phyloP scores from a whole-genome alignment of 2,797 vertebrate genomes.

The Danio kyathit region DNA sequence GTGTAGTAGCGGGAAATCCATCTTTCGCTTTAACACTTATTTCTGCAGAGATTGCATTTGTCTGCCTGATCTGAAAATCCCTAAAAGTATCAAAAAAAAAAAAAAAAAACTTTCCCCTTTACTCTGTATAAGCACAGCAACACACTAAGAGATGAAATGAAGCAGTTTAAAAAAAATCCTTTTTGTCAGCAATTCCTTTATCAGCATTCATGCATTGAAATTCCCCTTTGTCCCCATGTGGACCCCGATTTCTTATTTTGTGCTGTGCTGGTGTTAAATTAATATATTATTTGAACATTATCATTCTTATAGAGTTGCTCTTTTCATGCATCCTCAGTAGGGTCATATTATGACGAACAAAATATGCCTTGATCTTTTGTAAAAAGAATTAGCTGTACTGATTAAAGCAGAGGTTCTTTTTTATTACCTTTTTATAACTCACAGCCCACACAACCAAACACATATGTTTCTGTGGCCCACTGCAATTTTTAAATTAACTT shows the following conservation, averaged over 20 bases:
- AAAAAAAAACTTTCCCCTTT: not conserved
- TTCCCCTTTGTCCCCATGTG: not conserved
- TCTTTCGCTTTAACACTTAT: conserved; percentile 36
- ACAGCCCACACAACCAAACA: too few relatives aligned
- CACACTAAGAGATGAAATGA: conserved; percentile 5
- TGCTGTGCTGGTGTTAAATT: not conserved
- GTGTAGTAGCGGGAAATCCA: conserved; percentile 42
- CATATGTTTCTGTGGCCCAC: too few relatives aligned
- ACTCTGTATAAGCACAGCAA: not conserved
- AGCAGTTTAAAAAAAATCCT: conserved; percentile 6
- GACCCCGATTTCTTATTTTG: not conserved
- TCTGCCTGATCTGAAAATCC: conserved; percentile 31
- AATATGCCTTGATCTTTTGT: not conserved
- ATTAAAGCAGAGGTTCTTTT: too few relatives aligned
- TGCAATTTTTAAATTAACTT: too few relatives aligned
- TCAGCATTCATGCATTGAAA: conserved; percentile 4
- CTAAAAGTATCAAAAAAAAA: conserved; percentile 1
- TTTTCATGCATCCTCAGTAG: not conserved
- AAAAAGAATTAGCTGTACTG: not conserved
- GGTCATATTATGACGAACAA: not conserved
- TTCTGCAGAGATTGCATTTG: conserved; percentile 34
- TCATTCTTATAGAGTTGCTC: not conserved
- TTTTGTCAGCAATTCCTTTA: conserved; percentile 30
- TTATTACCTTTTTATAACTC: too few relatives aligned
- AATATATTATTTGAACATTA: not conserved